These are phyloP conservation scores for Pyrrhopygopsis socrates DNA, from an alignment of 2,888 invertebrate species.

Conservation along the genomic window DNA sequence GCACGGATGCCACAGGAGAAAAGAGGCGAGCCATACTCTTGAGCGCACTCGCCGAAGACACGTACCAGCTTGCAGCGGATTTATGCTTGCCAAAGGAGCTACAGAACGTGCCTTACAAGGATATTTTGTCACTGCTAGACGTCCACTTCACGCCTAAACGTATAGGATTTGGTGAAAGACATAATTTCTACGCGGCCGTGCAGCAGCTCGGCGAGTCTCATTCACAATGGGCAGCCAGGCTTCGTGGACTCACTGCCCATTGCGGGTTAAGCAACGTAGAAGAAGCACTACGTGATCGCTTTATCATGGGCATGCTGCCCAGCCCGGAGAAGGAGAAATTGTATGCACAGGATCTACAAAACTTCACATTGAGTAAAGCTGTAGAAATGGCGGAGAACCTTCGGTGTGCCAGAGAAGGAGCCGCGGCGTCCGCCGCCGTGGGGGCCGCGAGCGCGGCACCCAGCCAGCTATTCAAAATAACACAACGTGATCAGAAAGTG, in stretches of 20 bases:
- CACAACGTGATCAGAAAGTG: neutral
- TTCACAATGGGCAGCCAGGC: conserved; percentile 11
- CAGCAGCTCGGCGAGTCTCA: neutral
- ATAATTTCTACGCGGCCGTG: conserved; percentile 6
- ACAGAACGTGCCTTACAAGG: neutral
- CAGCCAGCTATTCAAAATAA: neutral
- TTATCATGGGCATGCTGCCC: conserved; percentile 77
- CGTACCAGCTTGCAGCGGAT: neutral
- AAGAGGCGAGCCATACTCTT: conserved; percentile 59
- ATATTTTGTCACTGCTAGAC: neutral
- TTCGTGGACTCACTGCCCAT: neutral
- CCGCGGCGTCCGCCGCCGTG: neutral
- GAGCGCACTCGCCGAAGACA: conserved; percentile 66
- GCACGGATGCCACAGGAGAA: conserved; percentile 22
- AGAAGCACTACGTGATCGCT: conserved; percentile 72
- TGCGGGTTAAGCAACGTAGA: conserved; percentile 40
- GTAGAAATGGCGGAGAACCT: conserved; percentile 7
- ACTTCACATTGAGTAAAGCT: neutral
- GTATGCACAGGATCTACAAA: neutral
- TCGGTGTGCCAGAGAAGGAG: neutral
- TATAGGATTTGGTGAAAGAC: neutral
- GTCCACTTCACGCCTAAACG: neutral
- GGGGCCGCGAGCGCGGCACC: no score
- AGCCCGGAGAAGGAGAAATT: conserved; percentile 48
- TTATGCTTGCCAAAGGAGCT: neutral